Conservation (phyloP, 2,888 invertebrate genomes). For the Gymnoscelis rufifasciata region DNA sequence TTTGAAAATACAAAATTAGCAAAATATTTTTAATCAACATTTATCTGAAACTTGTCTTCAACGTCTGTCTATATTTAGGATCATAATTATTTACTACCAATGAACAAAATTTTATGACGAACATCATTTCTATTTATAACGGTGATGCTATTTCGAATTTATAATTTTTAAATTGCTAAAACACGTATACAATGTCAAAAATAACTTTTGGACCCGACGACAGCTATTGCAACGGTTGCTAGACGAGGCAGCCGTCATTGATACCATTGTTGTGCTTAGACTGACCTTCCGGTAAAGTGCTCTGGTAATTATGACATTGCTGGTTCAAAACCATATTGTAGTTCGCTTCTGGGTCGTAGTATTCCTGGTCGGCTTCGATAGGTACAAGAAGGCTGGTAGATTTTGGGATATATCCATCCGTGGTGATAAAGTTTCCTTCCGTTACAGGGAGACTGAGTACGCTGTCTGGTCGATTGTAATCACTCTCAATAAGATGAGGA, state of each 20-base stretch:
- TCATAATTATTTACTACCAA: background rate
- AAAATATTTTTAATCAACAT: background rate
- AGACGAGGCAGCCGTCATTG: constrained; percentile 82
- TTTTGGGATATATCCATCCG: constrained; percentile 69
- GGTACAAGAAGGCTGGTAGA: constrained; percentile 69
- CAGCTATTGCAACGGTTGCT: constrained; percentile 41
- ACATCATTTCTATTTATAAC: constrained; percentile 32
- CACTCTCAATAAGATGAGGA: constrained; percentile 58
- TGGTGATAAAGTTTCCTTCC: constrained; percentile 56
- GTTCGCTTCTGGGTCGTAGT: constrained; percentile 74
- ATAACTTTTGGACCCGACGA: constrained; percentile 68
- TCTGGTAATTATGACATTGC: constrained; percentile 78
- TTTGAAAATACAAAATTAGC: constrained; percentile 1
- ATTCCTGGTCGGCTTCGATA: constrained; percentile 76
- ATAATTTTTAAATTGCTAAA: constrained; percentile 49
- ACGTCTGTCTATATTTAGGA: background rate
- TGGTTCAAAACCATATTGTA: constrained; percentile 66
- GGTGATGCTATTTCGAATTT: constrained; percentile 71
- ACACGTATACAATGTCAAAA: constrained; percentile 65
- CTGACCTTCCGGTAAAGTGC: constrained; percentile 62
- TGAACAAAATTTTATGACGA: constrained; percentile 9
- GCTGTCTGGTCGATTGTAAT: constrained; percentile 68
- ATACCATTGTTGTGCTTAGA: constrained; percentile 75
- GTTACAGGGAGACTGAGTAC: constrained; percentile 62
- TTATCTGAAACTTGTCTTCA: background rate